Base-by-base conservation (phyloP, 2,888 invertebrate genomes). In the Dichetophora obliterata region DNA sequence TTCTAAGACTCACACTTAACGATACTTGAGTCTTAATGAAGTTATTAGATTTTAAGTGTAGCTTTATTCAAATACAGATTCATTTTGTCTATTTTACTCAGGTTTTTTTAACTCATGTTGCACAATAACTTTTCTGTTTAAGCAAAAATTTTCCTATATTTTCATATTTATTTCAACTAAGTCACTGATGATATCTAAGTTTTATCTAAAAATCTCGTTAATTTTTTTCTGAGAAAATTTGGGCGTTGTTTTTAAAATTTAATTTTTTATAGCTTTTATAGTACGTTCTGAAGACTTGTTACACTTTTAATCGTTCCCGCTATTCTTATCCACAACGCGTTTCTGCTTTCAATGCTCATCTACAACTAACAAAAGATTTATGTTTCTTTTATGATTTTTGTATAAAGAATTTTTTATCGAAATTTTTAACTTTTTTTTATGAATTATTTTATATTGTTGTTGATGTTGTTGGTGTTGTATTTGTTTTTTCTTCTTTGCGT, bases 381-480 rank as follows among this genome's bases (percentile, higher is more conserved):
- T 34, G 37, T 57, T 65, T 57, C 65, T 65, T 59, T 22, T 27
- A 22, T 72, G 24, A 34, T 71, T 57, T n/a, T 54, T 34, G 34
- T 5, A 57, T 70, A 52, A 66, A 54, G 57, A 34, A 72, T 6
- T 66, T 74, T 74, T 74, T 74, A 74, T 74, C 74, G 74, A 74
- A 52, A 48, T 66, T 65, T 31, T 61, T 6, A 48, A 16, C n/a
- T 52, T 52, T 52, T 74, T 52, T 48, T 65, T 1, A 66, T 43
- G 24, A 19, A 66, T 43, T 3, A 5, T 66, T 22, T 66, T 43
- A 8, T 31, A 3, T 4, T 52, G 8, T 52, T 52, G 5, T 52
- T 54, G 6, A 1, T 54, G 31, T 31, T 65, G 37, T 19, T 31
- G 31, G 54, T 34, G 34, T 31, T 31, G 31, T 59, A 59, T 63